Evolutionary conservation across 2,888 invertebrate genomes (phyloP).

Genomic region (Sipha maydis): DNA sequence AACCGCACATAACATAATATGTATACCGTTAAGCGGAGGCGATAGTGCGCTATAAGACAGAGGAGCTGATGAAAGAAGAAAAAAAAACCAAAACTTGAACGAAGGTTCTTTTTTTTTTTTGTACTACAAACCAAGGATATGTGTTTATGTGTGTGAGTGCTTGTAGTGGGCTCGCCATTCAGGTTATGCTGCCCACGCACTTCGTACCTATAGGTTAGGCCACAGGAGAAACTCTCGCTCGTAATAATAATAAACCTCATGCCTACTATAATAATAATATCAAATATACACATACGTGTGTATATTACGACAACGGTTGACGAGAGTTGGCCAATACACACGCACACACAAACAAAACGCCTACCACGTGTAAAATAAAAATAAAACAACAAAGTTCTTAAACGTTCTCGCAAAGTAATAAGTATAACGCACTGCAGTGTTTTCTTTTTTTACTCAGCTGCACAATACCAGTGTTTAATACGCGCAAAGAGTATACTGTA

Average conservation of each 20-base stretch:
- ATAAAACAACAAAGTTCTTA: conserved; percentile 16
- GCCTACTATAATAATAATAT: conserved; percentile 46
- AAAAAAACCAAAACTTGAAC: conserved; percentile 43
- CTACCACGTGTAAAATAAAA: conserved; percentile 29
- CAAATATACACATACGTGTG: not conserved
- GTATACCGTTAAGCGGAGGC: conserved; percentile 47
- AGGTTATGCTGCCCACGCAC: conserved; percentile 58
- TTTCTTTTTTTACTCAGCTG: not conserved
- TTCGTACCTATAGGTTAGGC: conserved; percentile 37
- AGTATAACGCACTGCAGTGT: not conserved
- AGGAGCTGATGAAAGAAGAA: conserved; percentile 4
- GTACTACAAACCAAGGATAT: conserved; percentile 30
- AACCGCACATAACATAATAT: not conserved
- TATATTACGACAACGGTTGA: conserved; percentile 2
- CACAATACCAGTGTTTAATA: conserved; percentile 3
- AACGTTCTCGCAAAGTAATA: not conserved
- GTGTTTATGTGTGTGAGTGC: not conserved
- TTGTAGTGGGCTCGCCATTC: conserved; percentile 60
- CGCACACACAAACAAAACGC: conserved; percentile 9
- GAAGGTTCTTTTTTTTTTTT: conserved; percentile 35
- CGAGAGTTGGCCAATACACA: conserved; percentile 51
- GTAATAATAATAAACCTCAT: conserved; percentile 28
- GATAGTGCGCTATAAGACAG: conserved; percentile 27
- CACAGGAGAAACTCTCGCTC: conserved; percentile 52
- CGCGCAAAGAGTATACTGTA: too few relatives aligned